Percentiles rank a stretch among this genome's conserved stretches.
Evolutionary conservation across 2,797 vertebrate genomes (phyloP).

Genomic region (Taenioides sp.): DNA sequence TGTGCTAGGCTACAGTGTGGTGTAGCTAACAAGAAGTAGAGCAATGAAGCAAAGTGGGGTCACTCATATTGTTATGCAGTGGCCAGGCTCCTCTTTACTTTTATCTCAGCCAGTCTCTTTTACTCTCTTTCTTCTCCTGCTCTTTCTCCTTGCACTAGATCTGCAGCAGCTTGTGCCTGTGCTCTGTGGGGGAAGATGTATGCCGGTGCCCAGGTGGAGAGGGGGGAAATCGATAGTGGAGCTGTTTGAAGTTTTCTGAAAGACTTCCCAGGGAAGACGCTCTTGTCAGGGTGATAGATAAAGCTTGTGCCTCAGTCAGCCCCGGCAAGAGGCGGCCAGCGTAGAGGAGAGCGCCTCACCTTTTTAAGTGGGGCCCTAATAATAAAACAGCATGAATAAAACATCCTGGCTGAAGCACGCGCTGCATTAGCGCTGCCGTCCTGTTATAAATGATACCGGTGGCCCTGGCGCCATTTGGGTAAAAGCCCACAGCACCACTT

Average conservation of each 20-base stretch:
- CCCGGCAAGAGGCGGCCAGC: conserved; percentile 73
- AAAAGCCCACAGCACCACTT: conserved; percentile 84
- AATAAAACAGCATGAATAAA: conserved; percentile 89
- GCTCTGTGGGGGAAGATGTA: conserved; percentile 74
- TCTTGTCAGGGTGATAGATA: conserved; percentile 87
- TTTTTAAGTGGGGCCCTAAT: conserved; percentile 87
- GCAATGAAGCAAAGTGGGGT: conserved; percentile 70
- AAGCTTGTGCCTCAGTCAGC: conserved; percentile 74
- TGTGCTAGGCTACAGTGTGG: conserved; percentile 39
- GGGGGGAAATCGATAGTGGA: conserved; percentile 81
- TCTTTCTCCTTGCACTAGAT: conserved; percentile 64
- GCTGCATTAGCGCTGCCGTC: conserved; percentile 81
- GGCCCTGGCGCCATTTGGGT: conserved; percentile 80
- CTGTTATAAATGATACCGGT: conserved; percentile 85
- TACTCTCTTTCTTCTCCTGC: conserved; percentile 53
- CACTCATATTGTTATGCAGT: conserved; percentile 75
- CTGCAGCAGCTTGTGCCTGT: conserved; percentile 50
- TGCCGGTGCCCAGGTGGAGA: conserved; percentile 79
- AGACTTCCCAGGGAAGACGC: conserved; percentile 85
- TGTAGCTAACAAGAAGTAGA: conserved; percentile 58
- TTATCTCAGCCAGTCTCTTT: conserved; percentile 70
- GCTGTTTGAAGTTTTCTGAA: conserved; percentile 87
- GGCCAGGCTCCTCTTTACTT: conserved; percentile 67
- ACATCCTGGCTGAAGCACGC: conserved; percentile 78
- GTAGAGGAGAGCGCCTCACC: conserved; percentile 78